Base-by-base conservation (phyloP, 1,140 invertebrate genomes). In the Condylostylus longicornis region DNA sequence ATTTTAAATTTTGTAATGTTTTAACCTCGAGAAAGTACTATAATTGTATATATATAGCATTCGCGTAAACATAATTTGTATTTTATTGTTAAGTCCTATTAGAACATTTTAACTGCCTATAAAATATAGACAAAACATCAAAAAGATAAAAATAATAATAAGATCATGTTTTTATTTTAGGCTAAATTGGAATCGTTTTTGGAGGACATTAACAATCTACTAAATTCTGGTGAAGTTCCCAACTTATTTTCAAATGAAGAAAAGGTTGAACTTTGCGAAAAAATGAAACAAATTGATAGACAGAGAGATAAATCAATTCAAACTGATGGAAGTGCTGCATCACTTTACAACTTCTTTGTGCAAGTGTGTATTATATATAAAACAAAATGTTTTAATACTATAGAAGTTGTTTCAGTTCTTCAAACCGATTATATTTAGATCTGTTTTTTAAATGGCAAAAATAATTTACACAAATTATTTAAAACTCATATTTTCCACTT, bases 151-250 rank as follows among this genome's bases (percentile, higher is more conserved):
- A n/a, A n/a, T n/a, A n/a, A n/a, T n/a, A n/a, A n/a, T n/a, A n/a
- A n/a, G n/a, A n/a, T n/a, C n/a, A n/a, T n/a, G n/a, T 33, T 45
- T 49, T 32, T 54, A 20, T 45, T 50, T 38, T 48, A 86, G 76
- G 88, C 95, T 20, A 94, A 94, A 67, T 79, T 93, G 55, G 88
- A 94, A 66, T 77, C 75, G 1, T 95, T 94, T 56, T 61, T 95
- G 27, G 90, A 96, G 65, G 90, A 95, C 52, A 77, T 96, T 1
- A 93, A 82, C 52, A 95, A 94, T 61, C 72, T 97, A 54, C 63
- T 96, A 12, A 94, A 93, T 61, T 81, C 84, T 7, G 91, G 90
- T 18, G 90, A 96, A 70, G 77, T 95, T 1, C 90, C 90, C 0
- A 95, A 93, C 63, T 70, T 97, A 34, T 96, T 87, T 51, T 70